phyloP scores from a whole-genome alignment of 1,140 invertebrate genomes.

The Drosophila elegans region DNA sequence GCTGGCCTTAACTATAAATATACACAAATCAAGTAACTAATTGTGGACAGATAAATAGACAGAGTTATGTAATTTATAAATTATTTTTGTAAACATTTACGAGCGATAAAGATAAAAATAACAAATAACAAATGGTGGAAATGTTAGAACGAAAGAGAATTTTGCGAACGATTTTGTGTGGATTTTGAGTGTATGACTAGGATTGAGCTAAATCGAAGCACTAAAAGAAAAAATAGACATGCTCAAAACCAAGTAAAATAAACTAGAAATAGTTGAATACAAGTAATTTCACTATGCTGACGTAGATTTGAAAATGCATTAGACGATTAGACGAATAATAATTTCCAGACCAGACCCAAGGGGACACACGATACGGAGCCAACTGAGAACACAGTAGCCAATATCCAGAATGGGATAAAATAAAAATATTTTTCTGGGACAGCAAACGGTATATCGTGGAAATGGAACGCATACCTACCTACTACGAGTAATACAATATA shows the following conservation, averaged over 20 bases:
- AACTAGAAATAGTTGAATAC: conserved; percentile 15
- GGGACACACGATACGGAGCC: conserved; percentile 15
- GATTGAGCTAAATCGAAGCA: conserved; percentile 24
- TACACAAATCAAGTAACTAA: conserved; percentile 47
- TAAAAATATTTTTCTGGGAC: conserved; percentile 8
- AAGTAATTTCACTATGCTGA: conserved; percentile 28
- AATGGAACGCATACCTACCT: conserved; percentile 42
- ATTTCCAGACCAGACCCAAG: conserved; percentile 3
- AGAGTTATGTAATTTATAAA: conserved; percentile 80
- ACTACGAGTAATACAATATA: conserved; percentile 22
- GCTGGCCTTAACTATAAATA: conserved; percentile 38
- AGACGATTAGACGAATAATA: background rate
- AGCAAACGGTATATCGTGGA: conserved; percentile 5
- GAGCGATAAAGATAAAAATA: conserved; percentile 41
- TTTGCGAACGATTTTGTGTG: conserved; percentile 2
- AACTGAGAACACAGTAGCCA: conserved; percentile 30
- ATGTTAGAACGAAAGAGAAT: conserved; percentile 15
- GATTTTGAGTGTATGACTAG: conserved; percentile 15
- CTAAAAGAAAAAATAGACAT: conserved; percentile 10
- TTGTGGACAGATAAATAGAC: conserved; percentile 42
- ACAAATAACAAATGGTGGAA: conserved; percentile 13
- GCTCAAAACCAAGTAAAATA: conserved; percentile 42
- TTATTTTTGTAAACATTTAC: conserved; percentile 81
- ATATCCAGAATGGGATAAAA: conserved; percentile 14
- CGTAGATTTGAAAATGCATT: conserved; percentile 21